Evolutionary conservation across 2,888 invertebrate genomes (phyloP), one percentile per base, ranked within the genome.

Genomic region (Lottia gigantea): DNA sequence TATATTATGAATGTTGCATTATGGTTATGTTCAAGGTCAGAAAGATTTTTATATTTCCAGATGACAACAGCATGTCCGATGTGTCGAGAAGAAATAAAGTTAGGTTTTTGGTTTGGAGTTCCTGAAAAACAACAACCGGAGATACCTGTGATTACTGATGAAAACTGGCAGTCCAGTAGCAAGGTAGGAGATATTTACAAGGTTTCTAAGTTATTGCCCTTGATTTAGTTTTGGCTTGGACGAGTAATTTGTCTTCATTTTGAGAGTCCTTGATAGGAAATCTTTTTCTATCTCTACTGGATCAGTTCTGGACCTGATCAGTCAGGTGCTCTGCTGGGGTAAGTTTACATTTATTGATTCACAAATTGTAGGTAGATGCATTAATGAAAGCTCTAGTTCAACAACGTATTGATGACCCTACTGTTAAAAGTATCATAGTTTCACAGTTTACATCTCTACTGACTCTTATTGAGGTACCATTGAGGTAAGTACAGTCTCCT

Each of bases 381-480:
- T 67, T 82, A 73, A 78, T 83, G 76, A 78, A 76, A 61, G 76
- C 76, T 8, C 67, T 83, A 61, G 46, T 78, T 11, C 74, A 76
- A 31, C 72, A 80, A 62, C 67, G 79, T 45, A 25, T 68, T 19
- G 76, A 80, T 61, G 79, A 83, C 47, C 67, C 76, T 1, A 70
- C 71, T n/a, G 71, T 79, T 11, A 83, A 81, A 72, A 80, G 81
- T 69, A 70, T 83, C 11, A 77, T 83, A 26, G 82, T 83, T 2
- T 82, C 82, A 11, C 82, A 83, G 73, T 83, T 83, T 74, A 83
- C 83, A 8, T 80, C 80, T 12, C 70, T 81, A 1, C 76, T 83
- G 14, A 74, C 70, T 16, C 71, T 83, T 15, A 66, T 83, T 2
- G 80, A 82, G 70, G 75, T 77, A 15, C 80, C 82, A 12, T 74